Percentiles rank a stretch among this genome's conserved stretches.
Conservation (phyloP, 2,113 vertebrate genomes). For the Silurus glanis region DNA sequence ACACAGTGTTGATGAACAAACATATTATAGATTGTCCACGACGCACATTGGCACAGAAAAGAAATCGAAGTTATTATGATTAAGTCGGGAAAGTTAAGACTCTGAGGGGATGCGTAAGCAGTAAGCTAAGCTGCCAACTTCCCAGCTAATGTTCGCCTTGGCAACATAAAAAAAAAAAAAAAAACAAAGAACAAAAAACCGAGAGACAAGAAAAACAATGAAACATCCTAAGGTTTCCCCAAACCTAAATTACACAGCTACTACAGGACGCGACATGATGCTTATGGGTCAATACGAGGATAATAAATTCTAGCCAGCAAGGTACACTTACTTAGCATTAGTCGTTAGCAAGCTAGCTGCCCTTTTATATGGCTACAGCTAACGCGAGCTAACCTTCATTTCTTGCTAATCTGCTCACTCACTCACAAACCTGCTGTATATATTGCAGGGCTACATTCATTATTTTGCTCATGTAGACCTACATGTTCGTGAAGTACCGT, state of each 20-base stretch:
- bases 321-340: not conserved
- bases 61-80: not conserved
- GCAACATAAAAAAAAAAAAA: not conserved
- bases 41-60: too few species aligned
- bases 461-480: not conserved
- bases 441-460: not conserved
- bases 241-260: not conserved
- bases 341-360: not conserved
- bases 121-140: constrained; percentile 7
- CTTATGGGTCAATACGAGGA: too few species aligned
- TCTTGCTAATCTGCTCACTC: constrained; percentile 36
- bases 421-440: not conserved
- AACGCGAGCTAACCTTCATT: constrained; percentile 15
- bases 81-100: not conserved
- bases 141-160: not conserved
- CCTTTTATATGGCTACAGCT: not conserved
- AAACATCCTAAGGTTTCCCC: not conserved
- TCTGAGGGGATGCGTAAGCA: not conserved
- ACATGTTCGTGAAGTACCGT: not conserved
- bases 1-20: not conserved
- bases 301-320: not conserved
- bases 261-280: not conserved
- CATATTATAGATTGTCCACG: not conserved
- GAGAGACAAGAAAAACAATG: too few species aligned
- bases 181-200: too few species aligned